phyloP scores from a whole-genome alignment of 2,888 invertebrate genomes.

The Anoplius nigerrimus region DNA sequence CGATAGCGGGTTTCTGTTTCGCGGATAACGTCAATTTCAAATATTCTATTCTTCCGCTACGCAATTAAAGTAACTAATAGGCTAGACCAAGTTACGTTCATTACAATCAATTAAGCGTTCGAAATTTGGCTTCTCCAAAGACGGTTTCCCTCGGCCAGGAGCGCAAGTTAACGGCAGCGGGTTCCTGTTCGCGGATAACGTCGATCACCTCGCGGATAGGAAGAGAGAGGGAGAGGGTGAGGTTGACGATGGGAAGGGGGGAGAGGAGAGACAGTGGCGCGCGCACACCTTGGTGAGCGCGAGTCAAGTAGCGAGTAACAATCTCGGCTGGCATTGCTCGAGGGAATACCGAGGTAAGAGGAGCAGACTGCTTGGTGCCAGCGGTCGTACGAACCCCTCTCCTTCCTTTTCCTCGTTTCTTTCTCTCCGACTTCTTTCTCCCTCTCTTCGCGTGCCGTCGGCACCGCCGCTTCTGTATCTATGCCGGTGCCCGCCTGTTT shows the following conservation, averaged over 20 bases:
- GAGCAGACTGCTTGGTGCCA: conserved; percentile 73
- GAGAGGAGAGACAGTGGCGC: too few relatives aligned
- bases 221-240: background rate
- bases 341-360: conserved; percentile 60
- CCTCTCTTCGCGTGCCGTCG: conserved; percentile 9
- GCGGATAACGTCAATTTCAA: too few relatives aligned
- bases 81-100: too few relatives aligned
- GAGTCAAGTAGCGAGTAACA: conserved; percentile 49
- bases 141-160: too few relatives aligned
- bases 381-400: conserved; percentile 55
- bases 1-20: too few relatives aligned
- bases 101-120: too few relatives aligned
- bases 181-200: background rate
- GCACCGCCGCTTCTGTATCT: background rate
- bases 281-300: conserved; percentile 24
- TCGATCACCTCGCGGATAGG: conserved; percentile 12
- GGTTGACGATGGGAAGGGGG: background rate
- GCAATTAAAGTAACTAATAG: too few relatives aligned
- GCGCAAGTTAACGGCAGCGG: too few relatives aligned
- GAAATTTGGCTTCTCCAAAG: too few relatives aligned
- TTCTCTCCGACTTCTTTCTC: conserved; percentile 24
- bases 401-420: conserved; percentile 17
- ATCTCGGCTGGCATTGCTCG: conserved; percentile 50
- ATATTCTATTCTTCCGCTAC: too few relatives aligned
- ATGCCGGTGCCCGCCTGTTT: background rate